Percentiles rank a stretch among this genome's conserved stretches.
These are phyloP conservation scores for Hyperoplus immaculatus DNA, from an alignment of 2,797 vertebrate genomes.

Conservation along the genomic window DNA sequence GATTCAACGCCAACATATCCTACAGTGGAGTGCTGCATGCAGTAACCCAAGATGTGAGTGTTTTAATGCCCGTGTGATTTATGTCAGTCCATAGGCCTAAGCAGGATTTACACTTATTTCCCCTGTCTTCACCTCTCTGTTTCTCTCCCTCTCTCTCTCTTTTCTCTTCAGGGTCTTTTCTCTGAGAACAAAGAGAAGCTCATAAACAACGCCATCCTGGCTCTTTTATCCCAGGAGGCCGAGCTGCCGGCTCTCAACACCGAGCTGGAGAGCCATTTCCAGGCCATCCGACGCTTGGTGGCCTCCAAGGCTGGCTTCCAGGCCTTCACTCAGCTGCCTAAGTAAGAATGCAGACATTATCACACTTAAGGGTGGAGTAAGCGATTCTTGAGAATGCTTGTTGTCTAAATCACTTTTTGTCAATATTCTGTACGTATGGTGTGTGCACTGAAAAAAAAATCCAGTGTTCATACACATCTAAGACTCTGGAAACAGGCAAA, in stretches of 20 bases:
- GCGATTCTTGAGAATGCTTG: too few relatives aligned
- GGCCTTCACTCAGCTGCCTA: constrained; percentile 98
- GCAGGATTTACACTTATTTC: constrained; percentile 11
- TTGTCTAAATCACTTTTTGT: too few relatives aligned
- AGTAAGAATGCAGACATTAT: constrained; percentile 83
- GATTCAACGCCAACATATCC: constrained; percentile 98
- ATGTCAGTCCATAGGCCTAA: neutral
- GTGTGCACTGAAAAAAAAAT: too few relatives aligned
- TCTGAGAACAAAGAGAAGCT: constrained; percentile 99
- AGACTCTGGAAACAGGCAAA: too few relatives aligned
- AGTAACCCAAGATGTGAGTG: constrained; percentile 98
- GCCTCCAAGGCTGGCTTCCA: constrained; percentile 99
- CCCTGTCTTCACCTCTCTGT: neutral
- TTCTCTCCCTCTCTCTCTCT: neutral
- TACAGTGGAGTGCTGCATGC: constrained; percentile 99
- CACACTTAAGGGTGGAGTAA: too few relatives aligned
- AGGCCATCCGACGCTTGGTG: constrained; percentile 95
- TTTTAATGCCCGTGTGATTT: constrained; percentile 9
- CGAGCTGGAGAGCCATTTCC: constrained; percentile 98
- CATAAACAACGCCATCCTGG: constrained; percentile 97
- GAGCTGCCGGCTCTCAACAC: constrained; percentile 90
- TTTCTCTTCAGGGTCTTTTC: constrained; percentile 91
- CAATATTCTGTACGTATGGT: too few relatives aligned
- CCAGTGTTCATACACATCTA: too few relatives aligned
- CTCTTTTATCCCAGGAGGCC: constrained; percentile 94